These are phyloP conservation scores for Smutsia temminckii DNA, from an alignment of 2,797 vertebrate genomes.

Conservation along the genomic window DNA sequence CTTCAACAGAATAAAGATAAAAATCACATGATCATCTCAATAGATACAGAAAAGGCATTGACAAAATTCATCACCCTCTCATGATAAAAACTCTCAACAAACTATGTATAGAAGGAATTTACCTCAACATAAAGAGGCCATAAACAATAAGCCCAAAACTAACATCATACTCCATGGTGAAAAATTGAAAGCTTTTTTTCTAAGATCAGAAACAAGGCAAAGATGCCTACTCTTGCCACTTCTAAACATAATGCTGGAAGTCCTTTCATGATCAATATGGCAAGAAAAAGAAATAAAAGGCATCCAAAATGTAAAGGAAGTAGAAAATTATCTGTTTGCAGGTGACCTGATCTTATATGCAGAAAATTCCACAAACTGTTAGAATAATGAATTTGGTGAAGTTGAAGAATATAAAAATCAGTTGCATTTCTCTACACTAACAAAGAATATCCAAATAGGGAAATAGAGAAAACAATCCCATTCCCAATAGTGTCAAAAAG, in stretches of 20 bases:
- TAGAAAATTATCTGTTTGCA: not conserved
- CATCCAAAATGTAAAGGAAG: not conserved
- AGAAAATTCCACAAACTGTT: not conserved
- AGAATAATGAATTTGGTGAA: not conserved
- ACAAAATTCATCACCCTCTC: not conserved
- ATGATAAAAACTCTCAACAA: not conserved
- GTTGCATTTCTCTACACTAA: not conserved
- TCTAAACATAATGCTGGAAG: not conserved
- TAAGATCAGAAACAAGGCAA: not conserved
- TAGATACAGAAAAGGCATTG: not conserved
- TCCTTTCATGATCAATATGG: not conserved
- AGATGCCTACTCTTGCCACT: not conserved
- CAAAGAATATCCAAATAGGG: not conserved
- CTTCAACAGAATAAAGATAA: not conserved
- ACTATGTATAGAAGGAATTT: not conserved
- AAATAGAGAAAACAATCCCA: not conserved
- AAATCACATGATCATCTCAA: not conserved
- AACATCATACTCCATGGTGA: not conserved
- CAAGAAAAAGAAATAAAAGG: not conserved
- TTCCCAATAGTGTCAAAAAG: not conserved
- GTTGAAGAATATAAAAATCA: not conserved
- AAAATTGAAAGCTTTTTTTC: not conserved
- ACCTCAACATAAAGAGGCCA: not conserved
- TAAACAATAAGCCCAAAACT: not conserved
- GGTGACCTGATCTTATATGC: not conserved